Evolutionary conservation across 2,113 vertebrate genomes (phyloP).

Genomic region (Laterallus jamaicensis): DNA sequence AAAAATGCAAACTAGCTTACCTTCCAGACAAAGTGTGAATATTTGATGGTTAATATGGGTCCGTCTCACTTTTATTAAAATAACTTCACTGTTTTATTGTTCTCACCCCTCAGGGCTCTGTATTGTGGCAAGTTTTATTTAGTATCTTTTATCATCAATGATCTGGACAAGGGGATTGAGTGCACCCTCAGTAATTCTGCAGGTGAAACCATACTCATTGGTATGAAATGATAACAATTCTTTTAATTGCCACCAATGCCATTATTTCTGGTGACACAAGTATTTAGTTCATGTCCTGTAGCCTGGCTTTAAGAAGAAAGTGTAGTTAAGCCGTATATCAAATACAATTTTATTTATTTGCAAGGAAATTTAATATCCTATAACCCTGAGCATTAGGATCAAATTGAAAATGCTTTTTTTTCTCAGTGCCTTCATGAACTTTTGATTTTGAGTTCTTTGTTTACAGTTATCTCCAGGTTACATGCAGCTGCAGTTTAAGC

Average conservation of each 20-base stretch:
- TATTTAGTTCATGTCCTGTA: neutral
- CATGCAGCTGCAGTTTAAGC: neutral
- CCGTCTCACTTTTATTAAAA: neutral
- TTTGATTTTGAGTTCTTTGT: neutral
- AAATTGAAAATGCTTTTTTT: neutral
- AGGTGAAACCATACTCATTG: neutral
- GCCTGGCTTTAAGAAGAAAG: neutral
- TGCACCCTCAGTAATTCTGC: no score
- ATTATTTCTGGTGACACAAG: neutral
- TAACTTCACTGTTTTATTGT: neutral
- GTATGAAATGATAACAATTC: neutral
- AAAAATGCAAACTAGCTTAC: neutral
- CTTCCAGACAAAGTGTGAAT: neutral
- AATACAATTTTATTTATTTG: neutral
- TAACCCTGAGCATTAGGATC: neutral
- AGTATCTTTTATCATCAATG: no score
- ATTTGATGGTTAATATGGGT: neutral
- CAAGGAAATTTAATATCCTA: neutral
- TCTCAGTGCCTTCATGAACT: neutral
- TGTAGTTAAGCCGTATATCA: neutral
- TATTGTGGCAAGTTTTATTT: no score
- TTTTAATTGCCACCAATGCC: neutral
- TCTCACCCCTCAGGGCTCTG: neutral
- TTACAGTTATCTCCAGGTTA: neutral
- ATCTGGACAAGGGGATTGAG: no score